Evolutionary conservation across 2,113 vertebrate species (phyloP), one percentile per base, ranked within the genome.

Genomic region (Ptilorrhoa leucosticta): DNA sequence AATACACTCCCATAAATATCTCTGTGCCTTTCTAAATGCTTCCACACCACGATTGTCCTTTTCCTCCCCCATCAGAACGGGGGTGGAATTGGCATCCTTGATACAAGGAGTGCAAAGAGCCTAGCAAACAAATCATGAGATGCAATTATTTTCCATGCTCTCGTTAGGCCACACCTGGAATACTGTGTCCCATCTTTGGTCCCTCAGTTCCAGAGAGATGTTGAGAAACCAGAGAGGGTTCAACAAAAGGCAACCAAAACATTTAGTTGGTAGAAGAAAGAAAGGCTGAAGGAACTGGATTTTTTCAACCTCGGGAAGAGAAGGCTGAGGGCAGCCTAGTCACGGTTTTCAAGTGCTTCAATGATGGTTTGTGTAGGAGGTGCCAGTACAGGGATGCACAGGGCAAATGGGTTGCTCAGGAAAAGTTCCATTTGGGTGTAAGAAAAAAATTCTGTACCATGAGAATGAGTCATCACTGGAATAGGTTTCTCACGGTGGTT

Each of bases 351-450:
- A 51, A 4, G 40, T 78, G 79, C 33, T 73, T 71, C 45, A n/a
- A 0, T 2, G 4, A 2, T 33, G 7, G 28, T 61, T 78, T 37
- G 7, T 73, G 1, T 13, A 31, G 69, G 71, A 68, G 40, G 3
- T 47, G 33, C 8, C 40, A 40, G 26, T 31, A 40, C 56, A 61
- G 40, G 30, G 51, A 13, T 58, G 30, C 30, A 39, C 13, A 51
- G 75, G 64, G 17, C 65, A 54, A 24, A 18, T 47, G 19, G 11
- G 13, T 40, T 51, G 23, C 54, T 77, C 16, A 30, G 54, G 65
- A 37, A 9, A 76, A 58, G 37, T 70, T 84, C 23, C 18, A 4
- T 73, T 27, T 44, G 69, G 3, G 16, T 88, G 23, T 54, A 48
- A 73, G 21, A 23, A 70, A 37, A 69, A 51, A 26, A 27, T 19